phyloP scores from a whole-genome alignment of 1,140 invertebrate species.

The Medauroidea extradentata region DNA sequence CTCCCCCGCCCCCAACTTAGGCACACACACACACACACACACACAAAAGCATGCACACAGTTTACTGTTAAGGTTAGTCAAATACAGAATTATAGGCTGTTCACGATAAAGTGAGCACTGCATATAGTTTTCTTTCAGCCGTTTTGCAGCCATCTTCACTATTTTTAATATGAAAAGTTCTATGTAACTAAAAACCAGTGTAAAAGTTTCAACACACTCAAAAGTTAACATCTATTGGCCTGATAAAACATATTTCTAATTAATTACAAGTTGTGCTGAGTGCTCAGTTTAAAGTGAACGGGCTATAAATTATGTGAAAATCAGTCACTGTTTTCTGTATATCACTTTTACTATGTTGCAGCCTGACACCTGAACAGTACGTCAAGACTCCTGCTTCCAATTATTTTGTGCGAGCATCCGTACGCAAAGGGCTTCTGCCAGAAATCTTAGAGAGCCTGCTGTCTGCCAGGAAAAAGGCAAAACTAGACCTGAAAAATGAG shows the following conservation, averaged over 20 bases:
- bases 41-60: not conserved
- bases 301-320: not conserved
- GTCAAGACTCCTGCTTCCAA: slow-evolving; percentile 90
- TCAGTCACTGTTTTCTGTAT: not conserved
- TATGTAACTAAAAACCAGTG: no score
- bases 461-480: slow-evolving; percentile 87
- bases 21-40: no score
- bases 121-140: no score
- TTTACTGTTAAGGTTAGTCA: not conserved
- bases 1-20: no score
- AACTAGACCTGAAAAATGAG: slow-evolving; percentile 86
- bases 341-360: slow-evolving; percentile 22
- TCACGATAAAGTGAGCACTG: no score
- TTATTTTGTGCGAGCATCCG: slow-evolving; percentile 80
- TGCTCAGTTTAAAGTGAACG: no score
- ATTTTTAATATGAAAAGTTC: no score
- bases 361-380: slow-evolving; percentile 65
- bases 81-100: not conserved
- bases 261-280: no score
- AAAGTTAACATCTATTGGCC: no score
- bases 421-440: slow-evolving; percentile 87
- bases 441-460: slow-evolving; percentile 94
- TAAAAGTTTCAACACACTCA: no score
- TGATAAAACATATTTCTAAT: no score
- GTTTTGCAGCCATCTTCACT: no score